Evolutionary conservation across 2,797 vertebrate species (phyloP).

Genomic region (Rhynchonycteris naso): DNA sequence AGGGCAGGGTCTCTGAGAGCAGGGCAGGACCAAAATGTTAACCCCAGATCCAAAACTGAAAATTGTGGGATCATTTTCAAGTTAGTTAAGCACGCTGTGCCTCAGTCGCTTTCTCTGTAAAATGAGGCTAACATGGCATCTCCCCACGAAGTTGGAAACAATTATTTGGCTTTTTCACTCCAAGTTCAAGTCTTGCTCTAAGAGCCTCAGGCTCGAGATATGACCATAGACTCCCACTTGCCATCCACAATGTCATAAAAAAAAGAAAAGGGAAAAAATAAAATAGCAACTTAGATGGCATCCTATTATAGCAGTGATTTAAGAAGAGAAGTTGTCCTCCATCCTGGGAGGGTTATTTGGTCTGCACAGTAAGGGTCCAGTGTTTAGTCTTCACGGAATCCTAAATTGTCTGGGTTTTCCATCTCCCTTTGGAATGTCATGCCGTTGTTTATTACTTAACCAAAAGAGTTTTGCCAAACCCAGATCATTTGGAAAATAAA

Average conservation of each 20-base stretch:
- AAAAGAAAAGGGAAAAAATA: neutral
- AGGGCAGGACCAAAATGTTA: neutral
- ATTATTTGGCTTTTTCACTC: neutral
- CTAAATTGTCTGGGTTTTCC: conserved; percentile 20
- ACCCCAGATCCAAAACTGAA: neutral
- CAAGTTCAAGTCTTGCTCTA: neutral
- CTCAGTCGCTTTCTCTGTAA: neutral
- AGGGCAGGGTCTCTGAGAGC: neutral
- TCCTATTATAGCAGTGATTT: neutral
- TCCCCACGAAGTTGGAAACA: neutral
- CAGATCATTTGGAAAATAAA: conserved; percentile 58
- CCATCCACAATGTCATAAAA: neutral
- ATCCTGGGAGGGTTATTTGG: neutral
- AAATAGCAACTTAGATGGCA: neutral
- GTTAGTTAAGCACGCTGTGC: neutral
- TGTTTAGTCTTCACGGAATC: neutral
- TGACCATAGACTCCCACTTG: neutral
- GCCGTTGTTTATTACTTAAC: conserved; percentile 49
- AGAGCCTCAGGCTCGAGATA: neutral
- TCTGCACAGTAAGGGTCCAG: neutral
- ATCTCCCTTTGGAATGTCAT: neutral
- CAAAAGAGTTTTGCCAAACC: conserved; percentile 31
- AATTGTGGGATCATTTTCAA: neutral
- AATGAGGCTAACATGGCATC: neutral
- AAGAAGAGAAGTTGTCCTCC: neutral